Evolutionary conservation across 2,113 vertebrate species (phyloP).

Genomic region (Neoarius graeffei): DNA sequence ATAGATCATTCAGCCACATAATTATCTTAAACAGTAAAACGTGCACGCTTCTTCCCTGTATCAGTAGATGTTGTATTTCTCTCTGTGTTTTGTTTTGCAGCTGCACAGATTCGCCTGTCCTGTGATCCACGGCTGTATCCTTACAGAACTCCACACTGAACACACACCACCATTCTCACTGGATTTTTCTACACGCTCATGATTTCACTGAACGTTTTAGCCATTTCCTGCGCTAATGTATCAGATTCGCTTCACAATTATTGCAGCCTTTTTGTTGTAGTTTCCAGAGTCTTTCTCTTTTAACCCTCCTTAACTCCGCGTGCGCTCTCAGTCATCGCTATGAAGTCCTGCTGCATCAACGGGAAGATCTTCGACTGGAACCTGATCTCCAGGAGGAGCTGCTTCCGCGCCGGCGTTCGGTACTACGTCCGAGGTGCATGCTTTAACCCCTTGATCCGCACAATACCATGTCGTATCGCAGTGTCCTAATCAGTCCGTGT

Average conservation of each 20-base stretch:
- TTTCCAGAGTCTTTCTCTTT: not conserved
- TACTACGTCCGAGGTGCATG: conserved; percentile 91
- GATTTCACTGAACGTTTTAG: not conserved
- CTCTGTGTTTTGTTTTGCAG: conserved; percentile 64
- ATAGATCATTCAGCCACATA: not conserved
- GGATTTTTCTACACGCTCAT: not conserved
- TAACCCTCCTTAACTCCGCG: conserved; percentile 56
- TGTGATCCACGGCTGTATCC: conserved; percentile 97
- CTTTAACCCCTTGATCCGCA: not conserved
- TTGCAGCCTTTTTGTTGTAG: not conserved
- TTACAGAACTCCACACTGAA: conserved; percentile 60
- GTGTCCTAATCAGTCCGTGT: not conserved
- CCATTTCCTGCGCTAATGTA: not conserved
- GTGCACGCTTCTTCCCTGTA: not conserved
- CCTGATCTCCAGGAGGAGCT: conserved; percentile 91
- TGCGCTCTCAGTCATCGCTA: conserved; percentile 77
- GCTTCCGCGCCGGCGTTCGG: conserved; percentile 91
- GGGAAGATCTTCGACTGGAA: conserved; percentile 93
- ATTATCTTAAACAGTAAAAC: not conserved
- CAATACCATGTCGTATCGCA: not conserved
- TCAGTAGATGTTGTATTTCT: not conserved
- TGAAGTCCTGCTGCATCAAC: conserved; percentile 88
- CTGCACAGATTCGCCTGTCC: conserved; percentile 90
- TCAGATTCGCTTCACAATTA: not conserved
- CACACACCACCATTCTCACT: not conserved